Evolutionary conservation across 2,797 vertebrate species (phyloP), one percentile per base, ranked within the genome.

Genomic region (Taeniopygia guttata): DNA sequence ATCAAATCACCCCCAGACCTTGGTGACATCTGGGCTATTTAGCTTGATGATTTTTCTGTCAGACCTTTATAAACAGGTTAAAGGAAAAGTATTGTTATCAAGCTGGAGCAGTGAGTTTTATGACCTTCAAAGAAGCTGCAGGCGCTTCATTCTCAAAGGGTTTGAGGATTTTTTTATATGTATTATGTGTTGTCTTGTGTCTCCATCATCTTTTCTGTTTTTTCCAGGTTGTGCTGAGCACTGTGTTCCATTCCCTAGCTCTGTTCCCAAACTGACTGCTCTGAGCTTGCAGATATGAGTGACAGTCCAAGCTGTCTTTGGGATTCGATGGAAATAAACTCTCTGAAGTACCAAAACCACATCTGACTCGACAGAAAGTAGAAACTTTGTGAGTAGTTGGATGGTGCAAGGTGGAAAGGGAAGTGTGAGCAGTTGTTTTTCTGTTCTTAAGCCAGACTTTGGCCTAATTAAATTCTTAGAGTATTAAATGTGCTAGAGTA

Each of bases 81-180:
- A 66, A 29, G 21, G 34, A 58, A 72, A 76, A 34, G 8, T 60
- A 16, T 27, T 79, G 27, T 49, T 51, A 36, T 9, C 45, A 17
- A 49, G 22, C 14, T 56, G 29, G 12, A 87, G 6, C 26, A 84
- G 48, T n/a, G 74, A 52, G 21, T 27, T 56, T 70, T 54, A 10
- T 63, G 45, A 49, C 13, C 40, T 79, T 92, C 70, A 23, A 6
- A 91, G 42, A 45, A 55, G 7, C 12, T 59, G 18, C 2, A 42
- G 22, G 10, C 62, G 4, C 20, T 16, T 88, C 7, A 7, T 63
- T 69, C 19, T 79, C 18, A 23, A 10, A 7, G 3, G 4, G 5
- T 49, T 32, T 45, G 4, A 11, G 7, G 36, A 38, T 0, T 3
- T 29, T 58, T 43, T 15, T 5, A 8, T 27, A 11, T 18, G 13